Percentiles rank a stretch among this genome's conserved stretches.
Conservation (phyloP, 1,140 invertebrate genomes). For the Lordiphosa collinella region DNA sequence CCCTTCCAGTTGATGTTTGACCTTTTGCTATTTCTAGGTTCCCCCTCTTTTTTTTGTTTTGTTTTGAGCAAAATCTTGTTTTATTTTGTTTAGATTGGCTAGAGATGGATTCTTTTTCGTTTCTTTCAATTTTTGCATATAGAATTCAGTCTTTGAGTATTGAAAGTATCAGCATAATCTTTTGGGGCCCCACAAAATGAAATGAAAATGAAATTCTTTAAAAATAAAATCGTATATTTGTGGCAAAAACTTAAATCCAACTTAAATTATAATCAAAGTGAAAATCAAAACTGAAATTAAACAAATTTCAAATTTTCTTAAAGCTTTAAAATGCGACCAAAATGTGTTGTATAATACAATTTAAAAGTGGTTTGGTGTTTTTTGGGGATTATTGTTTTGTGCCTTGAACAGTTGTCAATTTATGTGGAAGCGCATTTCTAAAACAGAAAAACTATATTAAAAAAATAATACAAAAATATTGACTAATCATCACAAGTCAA, state of each 20-base stretch:
- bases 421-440: slow-evolving; percentile 59
- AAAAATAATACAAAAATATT: slow-evolving; percentile 23
- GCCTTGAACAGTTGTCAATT: slow-evolving; percentile 56
- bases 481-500: slow-evolving; percentile 15
- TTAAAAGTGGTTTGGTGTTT: slow-evolving; percentile 24
- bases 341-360: slow-evolving; percentile 26
- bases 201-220: not conserved
- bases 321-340: slow-evolving; percentile 43
- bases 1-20: no score
- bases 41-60: no score
- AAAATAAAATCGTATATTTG: slow-evolving; percentile 33
- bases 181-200: slow-evolving; percentile 5
- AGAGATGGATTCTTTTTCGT: not conserved
- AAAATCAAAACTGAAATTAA: slow-evolving; percentile 21
- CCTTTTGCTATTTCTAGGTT: no score
- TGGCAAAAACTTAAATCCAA: slow-evolving; percentile 34
- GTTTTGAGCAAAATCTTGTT: slow-evolving; percentile 43
- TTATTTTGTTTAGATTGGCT: not conserved
- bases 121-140: slow-evolving; percentile 14
- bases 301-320: slow-evolving; percentile 32
- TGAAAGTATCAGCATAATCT: slow-evolving; percentile 23
- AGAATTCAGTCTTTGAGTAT: slow-evolving; percentile 45
- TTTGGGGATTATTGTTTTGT: slow-evolving; percentile 36
- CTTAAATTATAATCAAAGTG: slow-evolving; percentile 6
- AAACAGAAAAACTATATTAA: slow-evolving; percentile 35